Evolutionary conservation across 1,140 invertebrate species (phyloP), one percentile per base, ranked within the genome.

Genomic region (Papilio glaucus): DNA sequence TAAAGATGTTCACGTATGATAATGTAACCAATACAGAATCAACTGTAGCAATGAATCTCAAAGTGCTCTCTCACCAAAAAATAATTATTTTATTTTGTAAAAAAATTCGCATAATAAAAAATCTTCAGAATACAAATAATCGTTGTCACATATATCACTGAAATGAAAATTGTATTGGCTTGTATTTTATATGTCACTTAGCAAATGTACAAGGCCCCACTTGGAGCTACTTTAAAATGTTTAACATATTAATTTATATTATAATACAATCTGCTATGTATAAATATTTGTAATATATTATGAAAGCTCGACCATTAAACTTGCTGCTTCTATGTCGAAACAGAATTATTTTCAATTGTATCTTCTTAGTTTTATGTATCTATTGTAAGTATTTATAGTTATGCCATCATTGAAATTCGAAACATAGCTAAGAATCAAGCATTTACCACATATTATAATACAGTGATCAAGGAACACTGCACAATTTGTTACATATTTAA

Each of bases 221-320:
- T 15, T 42, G 33, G 67, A 69, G 42, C 67, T 26, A 69, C 13
- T 33, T 68, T 68, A 42, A 53, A 33, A 3, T 57, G 49, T 57
- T 49, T 12, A 68, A 68, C 26, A 53, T 69, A 68, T 29, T 24
- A 13, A 67, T 67, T 69, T 21, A 53, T 21, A 53, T 13, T 37
- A 57, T 57, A 69, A 53, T 69, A 69, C 67, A 69, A 69, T 69
- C 42, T 49, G 67, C 13, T 69, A 33, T 69, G 29, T 69, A 69
- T 69, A 53, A 18, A 53, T 69, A 53, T 69, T 69, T 69, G 67
- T 69, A 33, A 53, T 53, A 69, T 53, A 37, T 45, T 69, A 26
- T 21, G 45, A 69, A 69, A 69, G 42, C 67, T 65, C 62, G 62
- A 41, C 38, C 37, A 12, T 65, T 41, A 65, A 57, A 4, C 62